phyloP scores from a whole-genome alignment of 2,797 vertebrate species.

The Brachyalestes nurse region DNA sequence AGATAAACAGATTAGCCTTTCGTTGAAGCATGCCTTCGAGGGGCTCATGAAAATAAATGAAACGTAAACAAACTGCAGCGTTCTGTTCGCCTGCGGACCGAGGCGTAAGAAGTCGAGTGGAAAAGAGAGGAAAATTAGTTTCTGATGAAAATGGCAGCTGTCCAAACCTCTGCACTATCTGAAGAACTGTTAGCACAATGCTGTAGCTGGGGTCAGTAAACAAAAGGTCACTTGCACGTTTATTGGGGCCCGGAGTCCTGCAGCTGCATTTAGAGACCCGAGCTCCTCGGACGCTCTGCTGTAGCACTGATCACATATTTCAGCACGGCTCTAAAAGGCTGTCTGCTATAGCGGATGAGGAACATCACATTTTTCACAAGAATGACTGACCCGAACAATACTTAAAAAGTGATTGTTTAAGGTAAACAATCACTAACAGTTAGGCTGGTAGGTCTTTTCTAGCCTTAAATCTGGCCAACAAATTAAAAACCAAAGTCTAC shows the following conservation, averaged over 20 bases:
- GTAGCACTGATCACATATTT: not conserved
- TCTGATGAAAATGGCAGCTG: conserved; percentile 62
- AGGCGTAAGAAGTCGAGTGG: conserved; percentile 40
- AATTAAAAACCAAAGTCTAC: not conserved
- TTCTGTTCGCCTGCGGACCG: conserved; percentile 12
- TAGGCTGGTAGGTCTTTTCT: not conserved
- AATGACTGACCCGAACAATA: not conserved
- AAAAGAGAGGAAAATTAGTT: conserved; percentile 51
- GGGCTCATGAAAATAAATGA: conserved; percentile 44
- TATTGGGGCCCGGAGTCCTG: not conserved
- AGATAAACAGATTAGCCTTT: conserved; percentile 40
- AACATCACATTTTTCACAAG: not conserved
- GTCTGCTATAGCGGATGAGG: not conserved
- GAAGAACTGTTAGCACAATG: conserved; percentile 57
- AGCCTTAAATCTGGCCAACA: not conserved
- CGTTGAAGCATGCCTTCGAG: not conserved
- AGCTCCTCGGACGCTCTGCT: not conserved
- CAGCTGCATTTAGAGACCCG: conserved; percentile 9
- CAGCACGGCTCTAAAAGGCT: not conserved
- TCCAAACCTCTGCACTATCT: conserved; percentile 42
- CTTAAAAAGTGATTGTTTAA: not conserved
- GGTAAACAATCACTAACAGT: not conserved
- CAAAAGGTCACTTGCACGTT: conserved; percentile 39
- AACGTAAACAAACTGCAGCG: conserved; percentile 45
- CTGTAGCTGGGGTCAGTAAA: conserved; percentile 52